These are phyloP conservation scores for Carettochelys insculpta DNA, from an alignment of 2,113 vertebrate species.

Conservation along the genomic window DNA sequence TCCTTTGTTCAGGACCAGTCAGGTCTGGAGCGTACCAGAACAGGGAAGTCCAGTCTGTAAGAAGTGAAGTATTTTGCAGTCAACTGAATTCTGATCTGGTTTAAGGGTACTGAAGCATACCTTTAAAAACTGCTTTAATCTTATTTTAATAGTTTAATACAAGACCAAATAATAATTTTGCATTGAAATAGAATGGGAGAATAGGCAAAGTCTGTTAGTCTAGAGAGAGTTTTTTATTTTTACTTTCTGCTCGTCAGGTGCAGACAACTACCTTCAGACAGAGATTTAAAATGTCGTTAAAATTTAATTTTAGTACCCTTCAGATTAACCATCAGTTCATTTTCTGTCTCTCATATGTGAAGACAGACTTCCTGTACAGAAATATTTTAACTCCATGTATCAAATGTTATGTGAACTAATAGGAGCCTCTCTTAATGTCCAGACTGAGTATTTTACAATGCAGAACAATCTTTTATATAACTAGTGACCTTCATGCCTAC, in stretches of 20 bases:
- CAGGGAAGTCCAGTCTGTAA: too few relatives aligned
- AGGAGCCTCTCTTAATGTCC: conserved; percentile 14
- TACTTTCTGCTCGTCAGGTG: neutral
- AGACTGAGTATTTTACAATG: neutral
- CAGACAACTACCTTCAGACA: neutral
- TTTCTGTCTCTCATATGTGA: neutral
- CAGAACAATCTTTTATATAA: conserved; percentile 6
- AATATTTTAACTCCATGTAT: neutral
- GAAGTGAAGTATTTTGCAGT: neutral
- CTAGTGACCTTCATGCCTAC: neutral
- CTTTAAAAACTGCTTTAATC: neutral
- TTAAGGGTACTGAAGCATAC: neutral
- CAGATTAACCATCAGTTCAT: neutral
- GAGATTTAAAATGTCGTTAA: neutral
- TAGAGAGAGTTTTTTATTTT: neutral
- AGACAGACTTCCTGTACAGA: conserved; percentile 5
- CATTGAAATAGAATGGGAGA: neutral
- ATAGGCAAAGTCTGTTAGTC: neutral
- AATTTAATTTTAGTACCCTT: neutral
- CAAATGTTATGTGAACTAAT: too few relatives aligned
- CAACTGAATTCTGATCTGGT: neutral
- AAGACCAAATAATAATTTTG: neutral
- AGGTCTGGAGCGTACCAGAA: too few relatives aligned
- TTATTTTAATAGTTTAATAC: neutral
- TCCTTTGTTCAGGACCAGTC: too few relatives aligned